Evolutionary conservation across 2,113 vertebrate species (phyloP).

Genomic region (Pholis gunnellus): DNA sequence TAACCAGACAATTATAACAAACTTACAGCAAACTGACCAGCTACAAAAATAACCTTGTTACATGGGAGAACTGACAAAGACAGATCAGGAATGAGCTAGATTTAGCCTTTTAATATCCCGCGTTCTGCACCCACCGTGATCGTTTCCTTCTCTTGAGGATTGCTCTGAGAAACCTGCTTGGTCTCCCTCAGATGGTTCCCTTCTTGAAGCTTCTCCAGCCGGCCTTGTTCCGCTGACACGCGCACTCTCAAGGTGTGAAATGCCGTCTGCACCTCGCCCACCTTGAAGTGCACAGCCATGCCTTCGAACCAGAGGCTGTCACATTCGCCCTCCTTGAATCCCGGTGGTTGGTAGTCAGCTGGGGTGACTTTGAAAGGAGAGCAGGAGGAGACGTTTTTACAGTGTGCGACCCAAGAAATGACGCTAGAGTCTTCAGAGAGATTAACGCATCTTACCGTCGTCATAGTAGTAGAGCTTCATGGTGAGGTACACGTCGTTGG

Average conservation of each 20-base stretch:
- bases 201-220: constrained; percentile 72
- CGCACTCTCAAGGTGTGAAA: constrained; percentile 90
- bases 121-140: constrained; percentile 26
- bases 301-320: constrained; percentile 90
- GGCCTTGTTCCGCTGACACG: constrained; percentile 86
- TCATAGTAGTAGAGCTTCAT: constrained; percentile 98
- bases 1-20: constrained; percentile 15
- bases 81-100: background rate
- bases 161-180: background rate
- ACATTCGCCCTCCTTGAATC: constrained; percentile 90
- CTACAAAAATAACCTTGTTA: background rate
- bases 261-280: constrained; percentile 91
- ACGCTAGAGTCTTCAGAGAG: background rate
- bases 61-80: background rate
- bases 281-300: constrained; percentile 87
- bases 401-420: background rate
- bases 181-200: constrained; percentile 56
- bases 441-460: constrained; percentile 81
- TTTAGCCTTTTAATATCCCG: background rate
- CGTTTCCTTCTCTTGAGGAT: background rate
- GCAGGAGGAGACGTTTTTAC: background rate
- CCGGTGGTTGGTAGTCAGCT: constrained; percentile 92
- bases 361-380: constrained; percentile 88
- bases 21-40: background rate
- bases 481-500: constrained; percentile 88